A percentile compares a stretch with the other conserved stretches of the same genome.
phyloP scores from a whole-genome alignment of 2,888 invertebrate genomes.

The Hecatera dysodea region DNA sequence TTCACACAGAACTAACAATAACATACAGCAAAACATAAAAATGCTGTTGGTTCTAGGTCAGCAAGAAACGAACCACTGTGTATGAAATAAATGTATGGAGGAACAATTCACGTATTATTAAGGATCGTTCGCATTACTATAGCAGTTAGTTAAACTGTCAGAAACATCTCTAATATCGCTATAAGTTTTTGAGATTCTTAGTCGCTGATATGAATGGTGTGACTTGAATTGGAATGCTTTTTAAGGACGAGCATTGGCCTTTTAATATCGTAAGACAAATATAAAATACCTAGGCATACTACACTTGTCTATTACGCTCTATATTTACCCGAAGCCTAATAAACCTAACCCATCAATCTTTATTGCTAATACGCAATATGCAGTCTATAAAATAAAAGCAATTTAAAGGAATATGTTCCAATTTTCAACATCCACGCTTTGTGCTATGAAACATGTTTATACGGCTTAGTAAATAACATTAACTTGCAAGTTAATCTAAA shows the following conservation, averaged over 20 bases:
- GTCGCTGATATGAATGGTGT: too few species aligned
- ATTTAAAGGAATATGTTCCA: conserved; percentile 30
- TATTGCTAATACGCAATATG: conserved; percentile 41
- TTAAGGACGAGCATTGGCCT: too few species aligned
- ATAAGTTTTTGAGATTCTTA: too few species aligned
- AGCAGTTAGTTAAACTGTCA: too few species aligned
- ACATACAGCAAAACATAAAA: not conserved
- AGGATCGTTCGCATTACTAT: too few species aligned
- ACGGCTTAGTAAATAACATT: not conserved
- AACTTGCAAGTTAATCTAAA: too few species aligned
- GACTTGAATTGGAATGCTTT: too few species aligned
- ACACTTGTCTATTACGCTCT: not conserved
- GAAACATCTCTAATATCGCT: too few species aligned
- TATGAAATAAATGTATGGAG: not conserved
- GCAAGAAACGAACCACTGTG: too few species aligned
- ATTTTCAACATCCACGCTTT: conserved; percentile 29
- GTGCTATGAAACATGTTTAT: conserved; percentile 41
- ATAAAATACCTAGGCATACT: not conserved
- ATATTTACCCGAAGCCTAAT: conserved; percentile 8
- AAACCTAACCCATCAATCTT: conserved; percentile 38
- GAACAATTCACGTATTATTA: too few species aligned
- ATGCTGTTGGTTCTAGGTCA: not conserved
- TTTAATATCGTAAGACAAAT: not conserved
- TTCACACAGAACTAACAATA: too few species aligned
- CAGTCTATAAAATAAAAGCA: conserved; percentile 42